Conservation (phyloP, 2,888 invertebrate genomes). For the Tenodera sinensis region DNA sequence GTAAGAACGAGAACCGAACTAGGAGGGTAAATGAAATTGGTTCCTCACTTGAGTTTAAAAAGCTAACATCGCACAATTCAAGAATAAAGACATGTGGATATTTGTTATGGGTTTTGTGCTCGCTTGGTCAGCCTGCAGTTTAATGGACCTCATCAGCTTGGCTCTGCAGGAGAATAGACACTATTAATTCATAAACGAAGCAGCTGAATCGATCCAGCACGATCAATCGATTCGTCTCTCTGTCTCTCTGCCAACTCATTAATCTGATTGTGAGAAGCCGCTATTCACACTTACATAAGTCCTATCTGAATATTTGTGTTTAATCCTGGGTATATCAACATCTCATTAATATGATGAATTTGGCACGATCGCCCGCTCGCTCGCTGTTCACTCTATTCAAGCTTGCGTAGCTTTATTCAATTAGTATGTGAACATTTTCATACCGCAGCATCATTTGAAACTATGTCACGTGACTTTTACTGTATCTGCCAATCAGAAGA, state of each 20-base stretch:
- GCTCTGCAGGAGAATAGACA: background rate
- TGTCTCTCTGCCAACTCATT: background rate
- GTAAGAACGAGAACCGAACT: too few species aligned
- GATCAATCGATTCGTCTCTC: background rate
- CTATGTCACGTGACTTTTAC: too few species aligned
- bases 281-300: background rate
- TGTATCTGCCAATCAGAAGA: too few species aligned
- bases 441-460: too few species aligned
- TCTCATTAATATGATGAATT: background rate
- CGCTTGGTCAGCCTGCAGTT: too few species aligned
- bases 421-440: too few species aligned
- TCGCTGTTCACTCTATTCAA: background rate
- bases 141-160: background rate
- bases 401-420: background rate
- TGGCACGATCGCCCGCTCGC: too few species aligned
- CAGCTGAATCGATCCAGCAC: background rate
- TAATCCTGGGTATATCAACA: background rate
- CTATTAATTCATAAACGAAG: background rate
- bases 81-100: too few species aligned
- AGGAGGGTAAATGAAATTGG: too few species aligned
- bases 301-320: background rate
- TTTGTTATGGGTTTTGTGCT: too few species aligned
- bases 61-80: too few species aligned
- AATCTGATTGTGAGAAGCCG: background rate
- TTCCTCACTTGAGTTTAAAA: too few species aligned